Evolutionary conservation across 2,113 vertebrate species (phyloP), one percentile per base, ranked within the genome.

Genomic region (Thunnus thynnus): DNA sequence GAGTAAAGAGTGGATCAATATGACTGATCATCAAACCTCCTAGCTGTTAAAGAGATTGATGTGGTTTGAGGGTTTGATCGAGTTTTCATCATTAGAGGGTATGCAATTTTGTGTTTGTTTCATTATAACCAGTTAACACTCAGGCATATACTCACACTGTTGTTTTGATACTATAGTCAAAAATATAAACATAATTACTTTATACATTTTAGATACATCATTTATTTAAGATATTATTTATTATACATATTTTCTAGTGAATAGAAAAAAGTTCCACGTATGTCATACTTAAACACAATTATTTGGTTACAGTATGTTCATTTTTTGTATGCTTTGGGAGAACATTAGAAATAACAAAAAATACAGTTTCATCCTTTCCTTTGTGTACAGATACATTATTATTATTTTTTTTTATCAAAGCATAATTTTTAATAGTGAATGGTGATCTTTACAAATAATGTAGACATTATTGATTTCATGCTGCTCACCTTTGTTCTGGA

Each of bases 21-120:
- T 10, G 17, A 69, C 30, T 72, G 72, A 83, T 61, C 65, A 64
- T 64, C 13, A 64, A 68, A 78, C 68, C 65, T 74, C 25, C 54
- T 20, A 0, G 16, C 58, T 48, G 17, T 78, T 56, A 13, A 36
- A 61, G 57, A 52, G 56, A 73, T 52, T 51, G 50, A 50, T 70
- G 20, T 52, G 52, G 14, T 83, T 51, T 70, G 44, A 52, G 50
- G 5, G 13, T 56, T 67, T 50, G 56, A 75, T 13, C 47, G 56
- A 76, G 27, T 32, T 55, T 52, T 32, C 11, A 54, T 64, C 18
- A 17, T 27, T 65, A 36, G 22, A n/a, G 5, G 47, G 7, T 5
- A 18, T 69, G 51, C 4, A 55, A 13, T 61, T 22, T 56, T 44
- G 5, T 47, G 13, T 57, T 68, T 68, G 55, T 6, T 52, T 36